Conservation (phyloP, 2,113 vertebrate species). For the Anguilla rostrata region DNA sequence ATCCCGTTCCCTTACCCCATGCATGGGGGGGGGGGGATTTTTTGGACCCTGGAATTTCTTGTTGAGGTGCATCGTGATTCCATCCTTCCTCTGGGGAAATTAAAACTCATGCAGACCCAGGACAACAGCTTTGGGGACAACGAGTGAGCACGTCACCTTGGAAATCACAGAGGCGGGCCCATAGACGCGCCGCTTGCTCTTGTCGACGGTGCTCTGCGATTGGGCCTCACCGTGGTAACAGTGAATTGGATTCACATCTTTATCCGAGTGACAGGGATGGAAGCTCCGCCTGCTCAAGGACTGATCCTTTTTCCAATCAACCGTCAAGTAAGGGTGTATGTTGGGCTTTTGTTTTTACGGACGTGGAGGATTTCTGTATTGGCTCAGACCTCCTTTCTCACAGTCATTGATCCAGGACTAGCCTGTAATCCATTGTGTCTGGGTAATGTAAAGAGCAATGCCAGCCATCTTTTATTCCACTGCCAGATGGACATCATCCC, state of each 20-base stretch:
- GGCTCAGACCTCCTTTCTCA: background rate
- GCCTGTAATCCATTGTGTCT: constrained; percentile 25
- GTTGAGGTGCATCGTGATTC: constrained; percentile 18
- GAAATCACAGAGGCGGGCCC: constrained; percentile 10
- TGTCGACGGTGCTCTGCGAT: background rate
- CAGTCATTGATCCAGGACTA: background rate
- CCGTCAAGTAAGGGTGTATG: background rate
- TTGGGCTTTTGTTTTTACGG: constrained; percentile 27
- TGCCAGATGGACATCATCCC: constrained; percentile 51
- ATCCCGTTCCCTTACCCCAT: background rate
- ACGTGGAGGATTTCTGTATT: constrained; percentile 18
- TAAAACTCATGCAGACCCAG: constrained; percentile 25
- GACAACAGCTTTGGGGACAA: constrained; percentile 9
- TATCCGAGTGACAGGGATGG: background rate
- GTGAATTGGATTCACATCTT: constrained; percentile 10
- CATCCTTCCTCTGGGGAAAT: constrained; percentile 42
- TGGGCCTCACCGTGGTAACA: background rate
- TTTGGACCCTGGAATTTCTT: background rate
- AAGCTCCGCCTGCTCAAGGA: constrained; percentile 7
- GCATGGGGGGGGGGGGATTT: background rate
- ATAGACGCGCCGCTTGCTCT: background rate
- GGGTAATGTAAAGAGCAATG: constrained; percentile 31
- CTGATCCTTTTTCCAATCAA: background rate
- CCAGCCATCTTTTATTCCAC: constrained; percentile 35
- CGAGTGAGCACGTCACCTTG: background rate